phyloP scores from a whole-genome alignment of 2,113 vertebrate species.

The Accipiter virgatus region DNA sequence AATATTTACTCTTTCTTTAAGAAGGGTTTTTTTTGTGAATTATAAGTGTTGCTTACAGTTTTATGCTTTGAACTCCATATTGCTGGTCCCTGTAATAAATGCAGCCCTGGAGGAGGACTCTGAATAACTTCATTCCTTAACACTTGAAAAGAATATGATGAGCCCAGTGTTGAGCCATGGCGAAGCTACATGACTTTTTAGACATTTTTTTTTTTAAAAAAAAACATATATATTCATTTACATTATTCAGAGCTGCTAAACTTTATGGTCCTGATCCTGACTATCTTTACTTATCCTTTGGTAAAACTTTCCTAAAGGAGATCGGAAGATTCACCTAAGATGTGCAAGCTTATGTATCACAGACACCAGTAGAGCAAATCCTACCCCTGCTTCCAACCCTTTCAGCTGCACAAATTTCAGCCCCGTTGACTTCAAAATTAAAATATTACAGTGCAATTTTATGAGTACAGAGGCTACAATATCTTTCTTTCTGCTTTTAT shows the following conservation, averaged over 20 bases:
- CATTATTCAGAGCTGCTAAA: background rate
- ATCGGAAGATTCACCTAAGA: background rate
- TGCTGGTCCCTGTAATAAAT: background rate
- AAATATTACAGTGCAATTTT: background rate
- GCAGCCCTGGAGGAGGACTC: background rate
- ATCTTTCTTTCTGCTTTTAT: background rate
- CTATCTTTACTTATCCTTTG: background rate
- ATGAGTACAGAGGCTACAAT: background rate
- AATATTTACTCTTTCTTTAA: background rate
- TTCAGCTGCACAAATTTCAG: background rate
- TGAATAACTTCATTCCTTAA: background rate
- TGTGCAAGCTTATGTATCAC: no score
- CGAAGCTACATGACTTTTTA: background rate
- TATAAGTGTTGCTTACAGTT: background rate
- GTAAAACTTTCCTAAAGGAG: background rate
- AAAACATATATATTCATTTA: background rate
- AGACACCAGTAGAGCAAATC: background rate
- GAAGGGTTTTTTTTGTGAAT: background rate
- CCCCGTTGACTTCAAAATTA: background rate
- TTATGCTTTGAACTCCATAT: background rate
- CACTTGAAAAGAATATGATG: background rate
- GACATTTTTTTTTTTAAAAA: background rate
- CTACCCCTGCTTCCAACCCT: background rate
- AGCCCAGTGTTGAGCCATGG: background rate
- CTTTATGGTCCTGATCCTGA: background rate